These are phyloP conservation scores for Saturnia pavonia DNA, from an alignment of 2,888 invertebrate species.

Conservation along the genomic window DNA sequence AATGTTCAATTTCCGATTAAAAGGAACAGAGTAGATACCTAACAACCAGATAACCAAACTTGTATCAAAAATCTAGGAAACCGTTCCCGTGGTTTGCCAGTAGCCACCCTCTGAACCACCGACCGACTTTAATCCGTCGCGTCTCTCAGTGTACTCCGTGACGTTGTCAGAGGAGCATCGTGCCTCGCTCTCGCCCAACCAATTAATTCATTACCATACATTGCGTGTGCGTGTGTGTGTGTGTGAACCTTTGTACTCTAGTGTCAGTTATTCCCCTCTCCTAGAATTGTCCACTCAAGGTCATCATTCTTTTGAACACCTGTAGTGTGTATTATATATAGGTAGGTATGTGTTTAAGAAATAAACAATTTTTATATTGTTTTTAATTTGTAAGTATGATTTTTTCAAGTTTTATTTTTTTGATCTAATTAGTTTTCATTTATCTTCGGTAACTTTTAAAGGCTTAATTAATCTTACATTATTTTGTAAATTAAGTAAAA, in stretches of 20 bases:
- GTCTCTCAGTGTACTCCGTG: conserved; percentile 64
- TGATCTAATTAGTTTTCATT: neutral
- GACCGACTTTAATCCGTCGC: conserved; percentile 49
- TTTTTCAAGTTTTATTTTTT: neutral
- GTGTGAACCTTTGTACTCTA: conserved; percentile 57
- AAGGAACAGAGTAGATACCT: neutral
- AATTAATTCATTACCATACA: conserved; percentile 50
- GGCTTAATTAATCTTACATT: neutral
- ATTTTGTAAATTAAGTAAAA: neutral
- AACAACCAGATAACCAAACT: conserved; percentile 12
- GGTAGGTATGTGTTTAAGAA: conserved; percentile 58
- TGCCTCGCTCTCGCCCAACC: conserved; percentile 34
- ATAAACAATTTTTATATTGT: conserved; percentile 28
- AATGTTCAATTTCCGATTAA: neutral
- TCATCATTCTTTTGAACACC: conserved; percentile 70
- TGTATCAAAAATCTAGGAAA: conserved; percentile 37
- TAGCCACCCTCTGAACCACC: conserved; percentile 62
- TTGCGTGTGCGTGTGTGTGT: conserved; percentile 69
- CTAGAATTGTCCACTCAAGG: conserved; percentile 60
- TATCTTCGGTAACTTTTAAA: neutral
- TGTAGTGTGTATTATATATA: conserved; percentile 64
- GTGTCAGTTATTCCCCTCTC: conserved; percentile 50
- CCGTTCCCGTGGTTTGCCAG: conserved; percentile 51
- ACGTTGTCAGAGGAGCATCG: conserved; percentile 51
- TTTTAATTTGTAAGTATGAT: neutral